Base-by-base conservation (phyloP, 2,888 invertebrate species). In the Eucera pruinosa region DNA sequence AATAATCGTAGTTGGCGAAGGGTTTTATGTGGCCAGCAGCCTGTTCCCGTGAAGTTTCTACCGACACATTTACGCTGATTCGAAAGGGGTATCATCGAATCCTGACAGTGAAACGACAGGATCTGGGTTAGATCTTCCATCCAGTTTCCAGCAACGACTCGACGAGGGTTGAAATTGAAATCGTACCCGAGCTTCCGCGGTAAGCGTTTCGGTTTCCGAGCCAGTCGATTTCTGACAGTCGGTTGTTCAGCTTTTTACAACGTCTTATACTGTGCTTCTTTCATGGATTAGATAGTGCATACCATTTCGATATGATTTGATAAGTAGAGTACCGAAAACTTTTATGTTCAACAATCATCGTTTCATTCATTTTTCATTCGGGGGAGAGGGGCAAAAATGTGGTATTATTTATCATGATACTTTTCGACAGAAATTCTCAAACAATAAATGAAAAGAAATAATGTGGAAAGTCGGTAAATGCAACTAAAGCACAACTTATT, bases 1-100 rank as follows among this genome's bases (percentile, higher is more conserved):
- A 67, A 58, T 70, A 58, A 68, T 62, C 41, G 39, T 55, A 67
- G 65, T 66, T 69, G 43, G 67, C 15, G 41, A 48, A 47, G 18
- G 39, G n/a, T 55, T 66, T 66, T 57, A 61, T 41, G 45, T 52
- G 72, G 66, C 33, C 41, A 33, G 27, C 65, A 65, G 52, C 27
- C 27, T 52, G 66, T 67, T 62, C 20, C n/a, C 58, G 45, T 27
- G 13, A n/a, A 78, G 62, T 50, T 68, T 54, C 20, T 45, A 5
- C 30, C n/a, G 23, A n/a, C n/a, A 57, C 54, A 55, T 68, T 69
- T 20, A 11, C 18, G n/a, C 2, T 6, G 47, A 15, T 54, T 33
- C 5, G 36, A 18, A 36, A 47, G 11, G 23, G 13, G 41, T 52
- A 47, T 52, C 41, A 66, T 76, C 62, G 68, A 50, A 39, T 30